These are phyloP conservation scores for Triplophysa rosa DNA, from an alignment of 2,113 vertebrate genomes.

Conservation along the genomic window DNA sequence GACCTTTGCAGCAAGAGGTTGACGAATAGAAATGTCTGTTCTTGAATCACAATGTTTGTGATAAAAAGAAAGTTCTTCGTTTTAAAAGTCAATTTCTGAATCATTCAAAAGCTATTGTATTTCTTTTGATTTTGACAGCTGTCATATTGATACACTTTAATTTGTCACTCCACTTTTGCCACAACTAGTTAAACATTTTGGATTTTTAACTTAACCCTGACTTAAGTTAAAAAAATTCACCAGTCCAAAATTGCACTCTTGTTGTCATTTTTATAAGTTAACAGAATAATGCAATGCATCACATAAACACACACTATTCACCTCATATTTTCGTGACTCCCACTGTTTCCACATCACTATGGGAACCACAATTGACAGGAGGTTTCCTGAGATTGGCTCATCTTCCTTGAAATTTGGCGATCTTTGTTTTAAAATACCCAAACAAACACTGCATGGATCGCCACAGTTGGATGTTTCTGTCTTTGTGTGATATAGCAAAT, in stretches of 20 bases:
- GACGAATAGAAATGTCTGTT: neutral
- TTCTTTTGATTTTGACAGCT: neutral
- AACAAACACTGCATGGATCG: neutral
- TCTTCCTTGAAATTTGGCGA: neutral
- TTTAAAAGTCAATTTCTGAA: neutral
- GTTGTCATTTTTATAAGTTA: neutral
- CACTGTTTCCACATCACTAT: slow-evolving; percentile 16
- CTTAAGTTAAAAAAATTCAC: too few relatives aligned
- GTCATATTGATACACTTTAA: neutral
- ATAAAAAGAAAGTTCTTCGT: neutral
- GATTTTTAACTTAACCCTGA: too few relatives aligned
- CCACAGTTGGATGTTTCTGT: neutral
- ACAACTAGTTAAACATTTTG: neutral
- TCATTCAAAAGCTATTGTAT: neutral
- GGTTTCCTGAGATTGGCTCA: slow-evolving; percentile 29
- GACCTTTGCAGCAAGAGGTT: neutral
- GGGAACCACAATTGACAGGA: neutral
- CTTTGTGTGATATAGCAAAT: neutral
- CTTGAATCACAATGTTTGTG: neutral
- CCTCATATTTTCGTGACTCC: neutral
- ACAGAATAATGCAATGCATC: neutral
- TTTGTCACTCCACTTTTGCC: neutral
- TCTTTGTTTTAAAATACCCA: neutral
- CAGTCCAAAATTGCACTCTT: neutral
- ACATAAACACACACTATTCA: neutral